A percentile compares a stretch with the other conserved stretches of the same genome.
Conservation (phyloP, 1,140 invertebrate species). For the Harpegnathos saltator region DNA sequence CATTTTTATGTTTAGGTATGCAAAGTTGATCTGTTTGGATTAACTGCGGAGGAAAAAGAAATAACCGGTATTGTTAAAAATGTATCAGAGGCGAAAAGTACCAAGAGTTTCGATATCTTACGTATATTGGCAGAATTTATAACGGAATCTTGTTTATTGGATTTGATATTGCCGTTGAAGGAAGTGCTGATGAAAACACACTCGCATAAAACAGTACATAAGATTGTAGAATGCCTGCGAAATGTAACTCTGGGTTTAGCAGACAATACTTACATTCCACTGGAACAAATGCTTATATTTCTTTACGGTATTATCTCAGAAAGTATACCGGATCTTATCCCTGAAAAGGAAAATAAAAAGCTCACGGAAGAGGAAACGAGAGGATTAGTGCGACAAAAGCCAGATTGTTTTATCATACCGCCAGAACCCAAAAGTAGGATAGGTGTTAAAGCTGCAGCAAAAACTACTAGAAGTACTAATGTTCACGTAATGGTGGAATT, state of each 20-base stretch:
- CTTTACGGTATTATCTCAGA: slow-evolving; percentile 93
- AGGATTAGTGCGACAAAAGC: slow-evolving; percentile 85
- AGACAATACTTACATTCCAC: slow-evolving; percentile 91
- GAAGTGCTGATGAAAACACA: slow-evolving; percentile 91
- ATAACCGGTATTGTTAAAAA: slow-evolving; percentile 93
- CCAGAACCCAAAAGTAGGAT: slow-evolving; percentile 89
- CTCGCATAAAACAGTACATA: slow-evolving; percentile 93
- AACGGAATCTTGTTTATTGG: slow-evolving; percentile 91
- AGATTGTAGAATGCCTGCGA: slow-evolving; percentile 92
- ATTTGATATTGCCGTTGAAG: slow-evolving; percentile 94
- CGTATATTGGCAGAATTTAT: slow-evolving; percentile 93
- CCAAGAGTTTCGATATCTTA: slow-evolving; percentile 96
- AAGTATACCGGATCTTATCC: slow-evolving; percentile 90
- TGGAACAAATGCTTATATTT: slow-evolving; percentile 92
- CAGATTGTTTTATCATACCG: slow-evolving; percentile 90
- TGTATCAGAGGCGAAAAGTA: slow-evolving; percentile 91
- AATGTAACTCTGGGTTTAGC: slow-evolving; percentile 92
- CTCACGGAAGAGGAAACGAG: slow-evolving; percentile 86
- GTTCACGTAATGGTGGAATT: slow-evolving; percentile 96
- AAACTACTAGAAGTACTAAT: slow-evolving; percentile 91
- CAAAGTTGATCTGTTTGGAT: slow-evolving; percentile 95
- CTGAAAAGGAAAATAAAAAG: slow-evolving; percentile 86
- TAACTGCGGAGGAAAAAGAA: slow-evolving; percentile 96
- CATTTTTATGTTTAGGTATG: slow-evolving; percentile 89
- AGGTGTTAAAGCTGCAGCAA: slow-evolving; percentile 88